phyloP scores from a whole-genome alignment of 2,888 invertebrate genomes.

The Sceliomorpha sp. region DNA sequence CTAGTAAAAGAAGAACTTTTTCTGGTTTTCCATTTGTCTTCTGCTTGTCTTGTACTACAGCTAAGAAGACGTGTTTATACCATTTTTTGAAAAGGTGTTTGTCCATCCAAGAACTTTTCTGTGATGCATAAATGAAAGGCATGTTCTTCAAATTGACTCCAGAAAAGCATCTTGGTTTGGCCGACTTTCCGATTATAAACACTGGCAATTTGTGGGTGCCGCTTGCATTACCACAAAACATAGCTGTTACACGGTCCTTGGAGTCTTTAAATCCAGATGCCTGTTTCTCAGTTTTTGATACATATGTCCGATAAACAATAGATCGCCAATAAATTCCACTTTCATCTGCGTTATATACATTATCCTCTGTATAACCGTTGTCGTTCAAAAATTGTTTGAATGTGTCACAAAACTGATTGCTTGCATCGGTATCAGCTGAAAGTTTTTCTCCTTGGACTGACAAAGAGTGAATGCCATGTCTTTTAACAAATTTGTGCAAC shows the following conservation, averaged over 20 bases:
- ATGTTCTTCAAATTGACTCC: constrained; percentile 30
- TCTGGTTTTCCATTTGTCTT: neutral
- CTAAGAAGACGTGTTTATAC: constrained; percentile 30
- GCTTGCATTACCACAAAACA: constrained; percentile 63
- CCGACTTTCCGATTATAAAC: constrained; percentile 64
- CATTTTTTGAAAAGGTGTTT: constrained; percentile 30
- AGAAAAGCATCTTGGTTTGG: constrained; percentile 62
- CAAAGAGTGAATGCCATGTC: constrained; percentile 12
- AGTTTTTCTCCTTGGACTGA: constrained; percentile 20
- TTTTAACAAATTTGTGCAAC: constrained; percentile 16
- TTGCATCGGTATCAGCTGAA: constrained; percentile 2
- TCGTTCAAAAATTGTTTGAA: constrained; percentile 11
- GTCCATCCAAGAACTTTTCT: constrained; percentile 61
- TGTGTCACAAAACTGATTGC: neutral
- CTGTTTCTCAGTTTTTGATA: constrained; percentile 37
- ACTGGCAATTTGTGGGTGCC: constrained; percentile 64
- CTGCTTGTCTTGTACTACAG: constrained; percentile 6
- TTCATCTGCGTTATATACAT: constrained; percentile 59
- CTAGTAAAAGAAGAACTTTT: constrained; percentile 20
- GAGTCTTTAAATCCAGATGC: constrained; percentile 57
- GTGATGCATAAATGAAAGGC: constrained; percentile 44
- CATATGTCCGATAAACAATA: constrained; percentile 48
- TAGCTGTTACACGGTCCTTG: constrained; percentile 61
- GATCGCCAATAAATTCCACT: constrained; percentile 55
- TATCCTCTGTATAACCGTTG: constrained; percentile 30